Conservation (phyloP, 2,113 vertebrate genomes). For the Grantiella picta region DNA sequence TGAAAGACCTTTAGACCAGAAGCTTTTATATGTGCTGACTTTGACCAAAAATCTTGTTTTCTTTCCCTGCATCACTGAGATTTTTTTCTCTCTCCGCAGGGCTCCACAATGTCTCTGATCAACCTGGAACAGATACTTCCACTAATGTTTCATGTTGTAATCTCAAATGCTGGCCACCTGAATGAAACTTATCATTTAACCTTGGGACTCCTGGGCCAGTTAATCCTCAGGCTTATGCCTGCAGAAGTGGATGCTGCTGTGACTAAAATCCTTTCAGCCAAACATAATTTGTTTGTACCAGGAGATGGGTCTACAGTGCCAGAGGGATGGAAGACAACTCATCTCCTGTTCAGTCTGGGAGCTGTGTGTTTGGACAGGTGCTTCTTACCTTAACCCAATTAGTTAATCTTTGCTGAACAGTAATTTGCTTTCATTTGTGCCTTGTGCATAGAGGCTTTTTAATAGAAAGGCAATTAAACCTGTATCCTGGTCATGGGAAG, state of each 20-base stretch:
- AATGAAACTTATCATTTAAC: constrained; percentile 96
- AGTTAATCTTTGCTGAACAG: not conserved
- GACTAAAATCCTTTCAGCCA: constrained; percentile 85
- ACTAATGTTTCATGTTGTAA: constrained; percentile 91
- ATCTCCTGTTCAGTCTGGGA: constrained; percentile 92
- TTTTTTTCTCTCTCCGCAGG: constrained; percentile 63
- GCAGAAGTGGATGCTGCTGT: constrained; percentile 86
- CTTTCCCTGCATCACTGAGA: not conserved
- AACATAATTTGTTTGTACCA: constrained; percentile 78
- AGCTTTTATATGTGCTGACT: not conserved
- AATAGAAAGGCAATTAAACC: not conserved
- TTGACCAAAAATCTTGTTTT: not conserved
- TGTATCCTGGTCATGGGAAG: not conserved
- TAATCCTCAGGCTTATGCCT: constrained; percentile 86
- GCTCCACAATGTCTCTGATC: constrained; percentile 75
- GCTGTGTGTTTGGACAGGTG: constrained; percentile 96
- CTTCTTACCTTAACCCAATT: not conserved
- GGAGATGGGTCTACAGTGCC: constrained; percentile 75
- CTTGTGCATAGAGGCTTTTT: not conserved
- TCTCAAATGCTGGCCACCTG: constrained; percentile 92
- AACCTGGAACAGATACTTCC: constrained; percentile 89
- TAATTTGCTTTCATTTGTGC: not conserved
- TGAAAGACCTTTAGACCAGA: not conserved
- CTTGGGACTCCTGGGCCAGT: constrained; percentile 90
- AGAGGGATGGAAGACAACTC: constrained; percentile 92